Evolutionary conservation across 2,888 invertebrate species (phyloP).

Genomic region (Ochropleura plecta): DNA sequence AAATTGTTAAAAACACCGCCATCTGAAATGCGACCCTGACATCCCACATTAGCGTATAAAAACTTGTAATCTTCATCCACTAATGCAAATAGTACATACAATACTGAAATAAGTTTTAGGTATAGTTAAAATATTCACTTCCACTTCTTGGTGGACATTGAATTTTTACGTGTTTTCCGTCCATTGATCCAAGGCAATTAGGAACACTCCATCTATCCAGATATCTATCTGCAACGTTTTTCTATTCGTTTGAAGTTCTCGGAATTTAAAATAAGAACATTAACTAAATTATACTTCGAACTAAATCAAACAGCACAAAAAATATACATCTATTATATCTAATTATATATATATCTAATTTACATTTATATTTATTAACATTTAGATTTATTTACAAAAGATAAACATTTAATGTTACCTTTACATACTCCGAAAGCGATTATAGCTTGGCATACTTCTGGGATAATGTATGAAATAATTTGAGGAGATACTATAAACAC

Average conservation of each 20-base stretch:
- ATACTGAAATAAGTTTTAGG: conserved; percentile 73
- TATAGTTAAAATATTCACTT: conserved; percentile 40
- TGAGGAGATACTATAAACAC: conserved; percentile 50
- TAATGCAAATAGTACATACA: conserved; percentile 72
- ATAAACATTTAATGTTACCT: too few species aligned
- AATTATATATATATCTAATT: too few species aligned
- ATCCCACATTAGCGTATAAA: conserved; percentile 65
- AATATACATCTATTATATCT: too few species aligned
- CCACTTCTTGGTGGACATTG: neutral
- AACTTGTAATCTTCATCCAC: conserved; percentile 79
- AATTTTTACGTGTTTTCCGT: neutral
- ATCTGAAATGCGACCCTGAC: conserved; percentile 57
- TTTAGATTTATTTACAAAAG: too few species aligned
- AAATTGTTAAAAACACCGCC: conserved; percentile 62
- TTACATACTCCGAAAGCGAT: conserved; percentile 50
- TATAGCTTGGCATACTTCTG: conserved; percentile 49
- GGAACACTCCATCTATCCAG: conserved; percentile 33
- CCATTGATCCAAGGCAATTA: conserved; percentile 29
- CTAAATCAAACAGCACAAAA: too few species aligned
- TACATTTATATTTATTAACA: too few species aligned
- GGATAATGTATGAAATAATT: conserved; percentile 48
- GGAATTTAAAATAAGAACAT: conserved; percentile 39
- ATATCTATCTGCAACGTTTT: conserved; percentile 40
- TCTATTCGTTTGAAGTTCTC: conserved; percentile 33
- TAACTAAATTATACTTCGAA: too few species aligned